These are phyloP conservation scores for Lepus europaeus DNA, from an alignment of 2,113 vertebrate species.

Conservation along the genomic window DNA sequence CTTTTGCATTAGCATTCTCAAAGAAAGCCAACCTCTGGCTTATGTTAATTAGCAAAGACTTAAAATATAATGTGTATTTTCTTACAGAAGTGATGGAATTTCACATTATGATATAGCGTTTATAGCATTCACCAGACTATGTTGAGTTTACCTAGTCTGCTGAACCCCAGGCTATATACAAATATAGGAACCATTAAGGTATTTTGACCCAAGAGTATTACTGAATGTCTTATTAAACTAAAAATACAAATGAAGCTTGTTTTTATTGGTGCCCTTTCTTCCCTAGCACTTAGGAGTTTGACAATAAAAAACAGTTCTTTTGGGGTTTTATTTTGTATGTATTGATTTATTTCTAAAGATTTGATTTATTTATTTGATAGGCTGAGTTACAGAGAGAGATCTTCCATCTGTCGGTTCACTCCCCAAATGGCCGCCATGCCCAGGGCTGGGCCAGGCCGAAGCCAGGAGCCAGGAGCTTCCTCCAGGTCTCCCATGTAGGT, in stretches of 20 bases:
- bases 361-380: no score
- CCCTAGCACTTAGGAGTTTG: neutral
- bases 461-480: no score
- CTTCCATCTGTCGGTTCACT: no score
- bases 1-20: neutral
- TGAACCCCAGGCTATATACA: neutral
- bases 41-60: neutral
- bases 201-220: neutral
- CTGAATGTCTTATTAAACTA: neutral
- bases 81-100: neutral
- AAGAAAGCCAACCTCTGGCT: neutral
- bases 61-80: neutral
- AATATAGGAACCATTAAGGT: neutral
- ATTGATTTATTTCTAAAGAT: no score
- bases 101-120: neutral
- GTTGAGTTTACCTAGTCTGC: neutral
- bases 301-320: neutral
- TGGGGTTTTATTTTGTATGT: no score
- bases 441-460: no score
- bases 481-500: no score
- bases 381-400: no score
- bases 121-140: neutral
- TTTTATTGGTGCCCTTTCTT: neutral
- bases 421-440: no score
- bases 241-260: neutral